Evolutionary conservation across 2,113 vertebrate genomes (phyloP).

Genomic region (Dromiciops gliroides): DNA sequence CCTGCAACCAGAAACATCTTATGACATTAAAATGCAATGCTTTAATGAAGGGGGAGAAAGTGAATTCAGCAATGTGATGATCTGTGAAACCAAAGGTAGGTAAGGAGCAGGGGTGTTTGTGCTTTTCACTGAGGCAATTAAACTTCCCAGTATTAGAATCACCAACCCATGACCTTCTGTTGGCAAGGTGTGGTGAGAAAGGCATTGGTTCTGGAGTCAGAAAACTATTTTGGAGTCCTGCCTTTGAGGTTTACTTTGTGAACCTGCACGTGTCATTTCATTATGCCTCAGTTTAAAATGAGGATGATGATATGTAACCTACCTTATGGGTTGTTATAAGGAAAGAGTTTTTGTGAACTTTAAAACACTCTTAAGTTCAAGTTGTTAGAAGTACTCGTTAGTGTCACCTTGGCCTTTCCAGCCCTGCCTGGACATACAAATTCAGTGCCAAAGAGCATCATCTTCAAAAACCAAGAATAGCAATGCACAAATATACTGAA

Average conservation of each 20-base stretch:
- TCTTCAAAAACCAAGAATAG: constrained; percentile 17
- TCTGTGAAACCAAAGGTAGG: constrained; percentile 96
- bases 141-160: background rate
- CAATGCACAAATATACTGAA: background rate
- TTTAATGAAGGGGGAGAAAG: constrained; percentile 94
- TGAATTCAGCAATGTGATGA: constrained; percentile 98
- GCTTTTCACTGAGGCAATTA: background rate
- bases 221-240: background rate
- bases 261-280: background rate
- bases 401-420: constrained; percentile 22
- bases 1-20: constrained; percentile 94
- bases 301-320: constrained; percentile 17
- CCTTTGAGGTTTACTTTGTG: background rate
- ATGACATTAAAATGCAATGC: constrained; percentile 98
- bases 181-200: background rate
- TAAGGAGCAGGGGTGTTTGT: background rate
- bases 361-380: background rate
- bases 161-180: background rate
- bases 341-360: background rate
- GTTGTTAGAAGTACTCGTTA: background rate
- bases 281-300: constrained; percentile 6
- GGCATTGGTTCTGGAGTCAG: background rate
- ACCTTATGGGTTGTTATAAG: background rate
- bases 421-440: background rate
- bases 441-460: background rate